phyloP scores from a whole-genome alignment of 2,888 invertebrate species.

The Hypomecis punctinalis region DNA sequence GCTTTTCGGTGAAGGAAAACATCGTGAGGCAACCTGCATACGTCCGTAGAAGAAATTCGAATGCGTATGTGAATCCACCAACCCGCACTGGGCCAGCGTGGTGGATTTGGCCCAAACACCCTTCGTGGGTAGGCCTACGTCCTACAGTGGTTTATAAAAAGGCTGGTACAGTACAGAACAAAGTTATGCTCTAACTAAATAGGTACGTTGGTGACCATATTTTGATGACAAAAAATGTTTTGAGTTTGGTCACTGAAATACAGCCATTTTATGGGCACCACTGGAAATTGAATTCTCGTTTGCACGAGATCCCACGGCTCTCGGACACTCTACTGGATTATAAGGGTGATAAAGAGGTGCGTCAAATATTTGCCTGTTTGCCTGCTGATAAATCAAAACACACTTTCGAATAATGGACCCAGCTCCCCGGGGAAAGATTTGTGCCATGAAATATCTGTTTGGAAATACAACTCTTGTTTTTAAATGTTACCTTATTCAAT shows the following conservation, averaged over 20 bases:
- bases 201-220: too few relatives aligned
- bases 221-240: background rate
- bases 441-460: conserved; percentile 20
- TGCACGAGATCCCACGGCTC: conserved; percentile 39
- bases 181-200: too few relatives aligned
- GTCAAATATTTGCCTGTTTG: conserved; percentile 33
- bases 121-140: too few relatives aligned
- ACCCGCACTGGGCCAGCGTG: too few relatives aligned
- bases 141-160: too few relatives aligned
- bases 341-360: conserved; percentile 36
- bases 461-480: conserved; percentile 13
- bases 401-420: conserved; percentile 28
- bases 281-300: conserved; percentile 63
- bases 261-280: conserved; percentile 41
- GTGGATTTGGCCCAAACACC: too few relatives aligned
- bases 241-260: conserved; percentile 22
- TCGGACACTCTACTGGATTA: conserved; percentile 40
- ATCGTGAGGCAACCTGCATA: too few relatives aligned
- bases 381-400: conserved; percentile 34
- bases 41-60: too few relatives aligned
- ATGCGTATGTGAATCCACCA: too few relatives aligned
- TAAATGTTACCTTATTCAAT: conserved; percentile 1
- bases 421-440: conserved; percentile 27
- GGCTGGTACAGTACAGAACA: too few relatives aligned
- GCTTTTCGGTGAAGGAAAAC: too few relatives aligned